Evolutionary conservation across 2,888 invertebrate species (phyloP), one percentile per base, ranked within the genome.

Genomic region (Oscheius sp.): DNA sequence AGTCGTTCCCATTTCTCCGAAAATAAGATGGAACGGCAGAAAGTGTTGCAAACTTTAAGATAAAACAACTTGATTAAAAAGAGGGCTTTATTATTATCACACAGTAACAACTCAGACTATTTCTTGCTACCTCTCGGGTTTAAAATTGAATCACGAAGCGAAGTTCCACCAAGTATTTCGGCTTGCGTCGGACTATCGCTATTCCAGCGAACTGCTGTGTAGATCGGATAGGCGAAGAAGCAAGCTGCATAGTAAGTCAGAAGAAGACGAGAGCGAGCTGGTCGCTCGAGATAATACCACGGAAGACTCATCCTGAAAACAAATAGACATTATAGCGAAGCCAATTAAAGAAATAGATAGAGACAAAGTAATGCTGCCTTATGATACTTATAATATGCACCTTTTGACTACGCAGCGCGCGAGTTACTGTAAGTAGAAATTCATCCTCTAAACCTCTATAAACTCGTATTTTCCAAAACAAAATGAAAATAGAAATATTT

Each of bases 281-380:
- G 72, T 25, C 57, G 61, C 27, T 72, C 69, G 33, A 72, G 39
- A 25, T 69, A 52, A 37, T 69, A 72, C 69, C 72, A 71, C 1
- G 71, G 71, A n/a, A 71, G 68, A 23, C 46, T 17, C 71, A 71
- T 71, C 33, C 10, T 65, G 31, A 23, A 27, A 27, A 58, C 37
- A 37, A 15, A 15, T 12, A 58, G 31, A 0, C 4, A 12, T 57
- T 3, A 12, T 37, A 52, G 3, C 3, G n/a, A 3, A 4, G 52
- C 52, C 2, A 52, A 52, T 6, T 34, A 34, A 10, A 10, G 6
- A 12, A 10, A 34, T 34, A 34, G 6, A 34, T 34, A 12, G 12
- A 34, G 12, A 34, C 12, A 12, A 34, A 34, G 12, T 34, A 34
- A 34, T 34, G 37, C 37, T 34, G 37, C 6, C 37, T 12, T 10